Evolutionary conservation across 2,888 invertebrate species (phyloP), one percentile per base, ranked within the genome.

Genomic region (Drosophila cracens): DNA sequence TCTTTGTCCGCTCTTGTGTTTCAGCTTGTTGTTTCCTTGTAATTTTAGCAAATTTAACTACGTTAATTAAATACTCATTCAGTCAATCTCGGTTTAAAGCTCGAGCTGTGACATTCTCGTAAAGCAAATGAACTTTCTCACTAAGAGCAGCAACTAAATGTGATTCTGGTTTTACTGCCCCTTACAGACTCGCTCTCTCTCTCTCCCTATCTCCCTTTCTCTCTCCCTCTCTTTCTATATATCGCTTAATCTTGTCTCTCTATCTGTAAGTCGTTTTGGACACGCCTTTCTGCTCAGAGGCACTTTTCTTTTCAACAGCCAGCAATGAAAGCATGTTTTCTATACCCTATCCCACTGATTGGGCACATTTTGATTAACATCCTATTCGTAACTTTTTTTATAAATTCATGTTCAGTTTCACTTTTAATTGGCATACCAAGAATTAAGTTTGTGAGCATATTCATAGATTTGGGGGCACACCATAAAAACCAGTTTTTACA

Each of bases 271-370:
- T 46, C 56, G 31, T 18, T 29, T 59, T 36, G 18, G 48, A 38
- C 59, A 49, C 40, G 61, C 58, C 38, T 65, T 54, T 43, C 53
- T 60, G 61, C 38, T 70, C 29, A 43, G n/a, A 66, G 63, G 66
- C 74, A 80, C 82, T 81, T 81, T 81, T 81, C 76, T 74, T 82
- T 82, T 82, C 82, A 77, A 72, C 71, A 53, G 60, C 25, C 61
- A 57, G 18, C 27, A 54, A 59, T 49, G 54, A 56, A 25, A 65
- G 76, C 66, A 27, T 60, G 49, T 29, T 70, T 57, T 13, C 46
- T 25, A 68, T 78, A 78, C 79, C 64, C 76, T 61, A n/a, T 11
- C 18, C 25, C 6, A 3, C 3, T 25, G 25, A 46, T 46, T 46
- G 25, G 7, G 13, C 33, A 34, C 18, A 33, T 48, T 48, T 2